Conservation (phyloP, 2,888 invertebrate species). For the Drosophila maculinotata region DNA sequence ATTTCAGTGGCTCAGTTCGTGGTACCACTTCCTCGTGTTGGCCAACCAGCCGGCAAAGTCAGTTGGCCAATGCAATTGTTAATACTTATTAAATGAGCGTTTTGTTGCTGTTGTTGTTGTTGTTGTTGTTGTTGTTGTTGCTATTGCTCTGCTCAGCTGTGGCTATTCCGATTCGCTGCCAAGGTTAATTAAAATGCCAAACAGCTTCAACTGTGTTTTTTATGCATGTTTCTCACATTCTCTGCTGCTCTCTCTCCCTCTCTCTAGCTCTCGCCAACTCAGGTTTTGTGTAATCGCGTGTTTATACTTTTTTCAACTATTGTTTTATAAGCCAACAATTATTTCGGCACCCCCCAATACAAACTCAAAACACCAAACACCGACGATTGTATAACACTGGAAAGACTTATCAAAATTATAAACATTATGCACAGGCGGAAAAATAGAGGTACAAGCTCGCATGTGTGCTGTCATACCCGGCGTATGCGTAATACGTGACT, state of each 20-base stretch:
- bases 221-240: conserved; percentile 27
- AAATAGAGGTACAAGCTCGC: conserved; percentile 6
- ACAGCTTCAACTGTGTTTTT: conserved; percentile 46
- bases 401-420: conserved; percentile 66
- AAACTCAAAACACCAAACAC: neutral
- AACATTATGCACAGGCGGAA: conserved; percentile 48
- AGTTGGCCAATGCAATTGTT: conserved; percentile 76
- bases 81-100: conserved; percentile 45
- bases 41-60: conserved; percentile 78
- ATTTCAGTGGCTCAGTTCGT: conserved; percentile 60
- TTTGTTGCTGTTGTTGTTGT: conserved; percentile 33
- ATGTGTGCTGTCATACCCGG: conserved; percentile 57
- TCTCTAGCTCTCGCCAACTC: conserved; percentile 14
- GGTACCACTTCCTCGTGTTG: conserved; percentile 79
- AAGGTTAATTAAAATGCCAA: conserved; percentile 79
- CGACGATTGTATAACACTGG: conserved; percentile 55
- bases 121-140: too few relatives aligned
- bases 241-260: neutral
- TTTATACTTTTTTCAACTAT: conserved; percentile 56
- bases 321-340: conserved; percentile 65
- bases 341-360: conserved; percentile 52
- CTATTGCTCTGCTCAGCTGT: conserved; percentile 23
- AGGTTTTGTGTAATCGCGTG: conserved; percentile 66
- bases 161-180: conserved; percentile 69
- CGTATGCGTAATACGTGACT: conserved; percentile 73